Evolutionary conservation across 1,140 invertebrate genomes (phyloP).

Genomic region (Tachypleus tridentatus): DNA sequence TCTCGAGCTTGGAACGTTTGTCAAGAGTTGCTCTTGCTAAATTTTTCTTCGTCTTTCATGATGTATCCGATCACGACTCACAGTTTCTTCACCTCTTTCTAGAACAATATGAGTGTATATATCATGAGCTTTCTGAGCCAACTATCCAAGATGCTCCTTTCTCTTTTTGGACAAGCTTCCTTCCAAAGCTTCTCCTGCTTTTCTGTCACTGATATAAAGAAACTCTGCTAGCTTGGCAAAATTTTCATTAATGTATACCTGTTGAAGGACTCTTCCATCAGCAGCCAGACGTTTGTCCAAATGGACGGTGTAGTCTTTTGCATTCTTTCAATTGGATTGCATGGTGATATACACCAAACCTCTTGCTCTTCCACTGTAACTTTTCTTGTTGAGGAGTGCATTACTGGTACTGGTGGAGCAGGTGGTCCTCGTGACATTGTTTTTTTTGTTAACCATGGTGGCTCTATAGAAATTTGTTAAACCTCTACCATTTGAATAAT

Average conservation of each 20-base stretch:
- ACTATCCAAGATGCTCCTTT: slow-evolving; percentile 80
- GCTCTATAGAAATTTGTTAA: slow-evolving; percentile 95
- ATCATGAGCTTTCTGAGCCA: slow-evolving; percentile 92
- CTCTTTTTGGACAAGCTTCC: slow-evolving; percentile 91
- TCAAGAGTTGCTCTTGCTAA: slow-evolving; percentile 84
- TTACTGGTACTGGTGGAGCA: slow-evolving; percentile 88
- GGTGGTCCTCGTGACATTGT: slow-evolving; percentile 88
- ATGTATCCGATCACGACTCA: slow-evolving; percentile 80
- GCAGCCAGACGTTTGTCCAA: slow-evolving; percentile 95
- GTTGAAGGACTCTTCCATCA: slow-evolving; percentile 91
- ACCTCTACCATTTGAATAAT: slow-evolving; percentile 93
- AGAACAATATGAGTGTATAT: slow-evolving; percentile 38
- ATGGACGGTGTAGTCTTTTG: slow-evolving; percentile 96
- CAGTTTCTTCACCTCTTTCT: slow-evolving; percentile 46
- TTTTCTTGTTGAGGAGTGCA: slow-evolving; percentile 94
- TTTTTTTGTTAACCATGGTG: slow-evolving; percentile 65
- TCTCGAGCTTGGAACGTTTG: slow-evolving; percentile 75
- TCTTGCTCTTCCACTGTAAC: slow-evolving; percentile 96
- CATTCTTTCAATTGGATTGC: slow-evolving; percentile 99
- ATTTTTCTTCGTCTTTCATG: slow-evolving; percentile 82
- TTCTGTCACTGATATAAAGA: slow-evolving; percentile 93
- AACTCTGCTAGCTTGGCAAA: slow-evolving; percentile 96
- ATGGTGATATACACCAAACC: slow-evolving; percentile 99
- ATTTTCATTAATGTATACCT: slow-evolving; percentile 96
- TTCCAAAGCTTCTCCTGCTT: slow-evolving; percentile 85